Conservation (phyloP, 2,113 vertebrate species). For the Caranx ignobilis region DNA sequence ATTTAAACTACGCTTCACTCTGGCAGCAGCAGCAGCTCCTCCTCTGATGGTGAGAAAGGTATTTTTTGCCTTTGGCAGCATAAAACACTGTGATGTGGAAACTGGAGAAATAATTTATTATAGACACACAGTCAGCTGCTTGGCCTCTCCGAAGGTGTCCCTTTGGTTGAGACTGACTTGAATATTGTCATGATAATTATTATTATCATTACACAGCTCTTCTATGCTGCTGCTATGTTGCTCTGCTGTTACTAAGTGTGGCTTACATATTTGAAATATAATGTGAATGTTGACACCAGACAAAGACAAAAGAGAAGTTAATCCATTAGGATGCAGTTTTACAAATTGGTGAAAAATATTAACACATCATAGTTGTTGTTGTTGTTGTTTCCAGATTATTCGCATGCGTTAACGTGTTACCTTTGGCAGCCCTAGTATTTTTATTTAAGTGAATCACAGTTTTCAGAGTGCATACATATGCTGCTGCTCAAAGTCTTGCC, state of each 20-base stretch:
- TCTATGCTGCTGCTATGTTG: neutral
- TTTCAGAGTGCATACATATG: neutral
- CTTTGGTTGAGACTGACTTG: neutral
- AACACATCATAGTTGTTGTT: too few species aligned
- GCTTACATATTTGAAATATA: too few species aligned
- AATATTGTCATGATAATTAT: neutral
- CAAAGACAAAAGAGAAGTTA: neutral
- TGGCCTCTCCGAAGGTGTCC: constrained; percentile 1
- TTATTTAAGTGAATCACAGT: neutral
- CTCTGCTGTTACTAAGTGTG: neutral
- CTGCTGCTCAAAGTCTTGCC: constrained; percentile 1
- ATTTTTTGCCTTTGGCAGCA: constrained; percentile 49
- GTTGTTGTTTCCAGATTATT: too few species aligned
- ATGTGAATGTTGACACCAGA: too few species aligned
- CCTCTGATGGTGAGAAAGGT: constrained; percentile 22
- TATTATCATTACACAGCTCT: neutral
- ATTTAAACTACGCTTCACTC: constrained; percentile 29
- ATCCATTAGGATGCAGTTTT: too few species aligned
- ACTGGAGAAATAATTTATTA: constrained; percentile 47
- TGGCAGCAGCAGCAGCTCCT: constrained; percentile 10
- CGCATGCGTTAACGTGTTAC: too few species aligned
- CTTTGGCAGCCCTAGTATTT: too few species aligned
- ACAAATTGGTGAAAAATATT: too few species aligned
- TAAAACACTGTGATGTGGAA: constrained; percentile 48
- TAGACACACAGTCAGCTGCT: constrained; percentile 15